Percentiles rank a stretch among this genome's conserved stretches.
phyloP scores from a whole-genome alignment of 2,113 vertebrate species.

The Oncorhynchus masou region DNA sequence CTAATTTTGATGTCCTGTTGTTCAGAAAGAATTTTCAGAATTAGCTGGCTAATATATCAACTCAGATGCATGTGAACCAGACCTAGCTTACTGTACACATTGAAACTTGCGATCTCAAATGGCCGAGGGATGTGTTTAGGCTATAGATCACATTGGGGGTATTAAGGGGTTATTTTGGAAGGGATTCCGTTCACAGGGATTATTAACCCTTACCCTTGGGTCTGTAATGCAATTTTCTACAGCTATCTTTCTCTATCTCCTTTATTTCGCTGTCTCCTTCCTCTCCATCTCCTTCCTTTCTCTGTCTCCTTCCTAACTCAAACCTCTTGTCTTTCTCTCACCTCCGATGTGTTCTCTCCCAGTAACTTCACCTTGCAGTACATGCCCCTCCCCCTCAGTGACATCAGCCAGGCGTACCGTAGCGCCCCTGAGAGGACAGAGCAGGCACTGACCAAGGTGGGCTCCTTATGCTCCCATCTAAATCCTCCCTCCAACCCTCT shows the following conservation, averaged over 20 bases:
- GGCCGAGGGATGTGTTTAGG: conserved; percentile 46
- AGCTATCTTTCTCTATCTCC: conserved; percentile 1
- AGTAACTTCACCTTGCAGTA: conserved; percentile 90
- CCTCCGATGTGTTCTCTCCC: conserved; percentile 20
- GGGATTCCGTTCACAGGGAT: conserved; percentile 33
- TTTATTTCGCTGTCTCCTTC: background rate
- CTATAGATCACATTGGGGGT: conserved; percentile 45
- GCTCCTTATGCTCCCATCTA: background rate
- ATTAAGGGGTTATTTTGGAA: conserved; percentile 22
- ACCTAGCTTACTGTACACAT: background rate
- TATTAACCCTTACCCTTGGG: conserved; percentile 48
- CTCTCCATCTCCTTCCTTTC: background rate
- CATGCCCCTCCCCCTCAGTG: conserved; percentile 89
- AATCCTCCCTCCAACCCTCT: background rate
- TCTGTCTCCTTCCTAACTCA: background rate
- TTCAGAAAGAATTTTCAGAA: background rate
- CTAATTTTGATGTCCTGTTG: background rate
- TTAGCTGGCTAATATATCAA: background rate
- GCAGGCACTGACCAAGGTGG: conserved; percentile 86
- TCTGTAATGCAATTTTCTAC: conserved; percentile 42
- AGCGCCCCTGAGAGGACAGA: conserved; percentile 85
- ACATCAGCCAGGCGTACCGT: conserved; percentile 88
- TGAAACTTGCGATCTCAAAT: conserved; percentile 42
- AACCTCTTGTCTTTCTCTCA: conserved; percentile 5
- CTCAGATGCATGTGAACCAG: background rate